Evolutionary conservation across 2,888 invertebrate species (phyloP).

Genomic region (Scrobipalpa costella): DNA sequence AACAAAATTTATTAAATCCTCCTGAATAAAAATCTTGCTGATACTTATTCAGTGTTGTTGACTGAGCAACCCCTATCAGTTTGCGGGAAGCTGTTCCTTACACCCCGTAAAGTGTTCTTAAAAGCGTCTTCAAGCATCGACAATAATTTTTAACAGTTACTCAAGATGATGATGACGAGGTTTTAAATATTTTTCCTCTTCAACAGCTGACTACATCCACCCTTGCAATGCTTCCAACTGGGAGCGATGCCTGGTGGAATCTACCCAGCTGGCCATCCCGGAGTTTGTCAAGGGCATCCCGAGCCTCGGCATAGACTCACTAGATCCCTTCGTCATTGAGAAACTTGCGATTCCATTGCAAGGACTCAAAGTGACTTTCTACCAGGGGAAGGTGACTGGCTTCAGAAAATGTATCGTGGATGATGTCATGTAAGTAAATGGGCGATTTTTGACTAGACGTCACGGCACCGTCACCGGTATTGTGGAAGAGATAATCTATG

Average conservation of each 20-base stretch:
- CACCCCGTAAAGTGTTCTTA: too few species aligned
- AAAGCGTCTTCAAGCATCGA: too few species aligned
- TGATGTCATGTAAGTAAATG: constrained; percentile 62
- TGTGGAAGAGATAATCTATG: too few species aligned
- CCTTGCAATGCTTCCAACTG: constrained; percentile 63
- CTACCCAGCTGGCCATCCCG: constrained; percentile 67
- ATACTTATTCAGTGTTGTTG: too few species aligned
- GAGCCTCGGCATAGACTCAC: constrained; percentile 48
- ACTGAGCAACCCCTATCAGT: too few species aligned
- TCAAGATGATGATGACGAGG: too few species aligned
- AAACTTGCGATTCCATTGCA: constrained; percentile 61
- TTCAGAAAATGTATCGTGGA: constrained; percentile 68
- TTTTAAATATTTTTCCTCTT: background rate
- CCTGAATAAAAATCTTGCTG: too few species aligned
- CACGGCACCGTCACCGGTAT: too few species aligned
- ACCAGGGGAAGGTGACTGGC: constrained; percentile 66
- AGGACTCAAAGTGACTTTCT: constrained; percentile 68
- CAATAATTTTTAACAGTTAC: too few species aligned
- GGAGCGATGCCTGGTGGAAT: constrained; percentile 54
- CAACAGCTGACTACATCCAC: constrained; percentile 66
- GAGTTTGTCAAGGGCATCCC: constrained; percentile 68
- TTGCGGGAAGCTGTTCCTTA: too few species aligned
- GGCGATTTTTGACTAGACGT: too few species aligned
- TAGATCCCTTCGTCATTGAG: constrained; percentile 71
- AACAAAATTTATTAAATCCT: too few species aligned